Evolutionary conservation across 1,140 invertebrate species (phyloP).

Genomic region (Panulirus ornatus): DNA sequence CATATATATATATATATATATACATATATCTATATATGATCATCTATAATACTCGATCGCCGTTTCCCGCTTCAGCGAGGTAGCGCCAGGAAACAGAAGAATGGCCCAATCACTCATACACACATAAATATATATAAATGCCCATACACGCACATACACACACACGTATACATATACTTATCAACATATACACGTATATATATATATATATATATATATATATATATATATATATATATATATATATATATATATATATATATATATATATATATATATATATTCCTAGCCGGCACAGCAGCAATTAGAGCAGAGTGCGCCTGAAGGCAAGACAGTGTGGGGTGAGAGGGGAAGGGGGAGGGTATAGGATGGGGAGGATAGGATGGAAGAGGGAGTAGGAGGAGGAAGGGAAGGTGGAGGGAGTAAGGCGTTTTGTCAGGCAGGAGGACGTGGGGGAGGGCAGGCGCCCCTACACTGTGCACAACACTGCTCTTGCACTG

Average conservation of each 20-base stretch:
- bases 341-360: background rate
- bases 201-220: constrained; percentile 12
- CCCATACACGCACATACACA: background rate
- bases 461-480: no score
- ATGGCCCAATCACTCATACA: no score
- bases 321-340: background rate
- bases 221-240: constrained; percentile 30
- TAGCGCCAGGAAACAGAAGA: no score
- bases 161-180: no score
- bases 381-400: background rate
- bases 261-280: constrained; percentile 5
- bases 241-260: constrained; percentile 4
- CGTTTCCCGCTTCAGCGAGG: no score
- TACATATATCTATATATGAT: no score
- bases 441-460: background rate
- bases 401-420: background rate
- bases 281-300: background rate
- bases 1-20: no score
- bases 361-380: background rate
- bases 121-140: constrained; percentile 21
- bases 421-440: background rate
- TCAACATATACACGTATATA: background rate
- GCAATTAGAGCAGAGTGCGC: constrained; percentile 5
- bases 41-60: no score
- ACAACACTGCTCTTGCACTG: no score